Evolutionary conservation across 2,113 vertebrate genomes (phyloP), one percentile per base, ranked within the genome.

Genomic region (Larimichthys polyactis): DNA sequence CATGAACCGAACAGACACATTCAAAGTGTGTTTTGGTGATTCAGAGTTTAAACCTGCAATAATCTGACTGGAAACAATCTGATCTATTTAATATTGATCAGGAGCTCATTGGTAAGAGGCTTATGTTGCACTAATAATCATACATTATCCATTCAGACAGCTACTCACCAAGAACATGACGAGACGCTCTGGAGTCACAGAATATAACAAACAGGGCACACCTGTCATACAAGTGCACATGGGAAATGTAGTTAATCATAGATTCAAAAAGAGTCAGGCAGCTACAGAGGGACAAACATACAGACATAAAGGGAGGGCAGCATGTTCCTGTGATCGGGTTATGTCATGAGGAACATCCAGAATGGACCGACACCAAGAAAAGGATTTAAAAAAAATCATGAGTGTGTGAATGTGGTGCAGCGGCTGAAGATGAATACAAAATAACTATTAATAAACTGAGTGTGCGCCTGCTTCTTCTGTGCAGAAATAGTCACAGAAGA

Each of bases 381-480:
- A 60, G 3, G 15, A 0, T 66, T 66, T 1, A n/a, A 27, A 29
- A 40, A 29, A 40, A 67, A 44, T 52, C 68, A 58, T 16, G 15
- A 22, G 48, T 17, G 43, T 69, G 36, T 24, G 40, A 63, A 19
- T 27, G 54, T 69, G 71, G 43, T 64, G 82, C 57, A 43, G 71
- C 65, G 65, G 54, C 60, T 22, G 46, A 71, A n/a, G 60, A 64
- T 15, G 71, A 67, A 71, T 3, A 8, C 20, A 15, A 52, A 63
- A 22, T 69, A 15, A 46, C 57, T 81, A 71, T 81, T n/a, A 86
- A 67, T 85, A 75, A 84, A 55, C 69, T 0, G 24, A 78, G 74
- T 7, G n/a, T 2, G 40, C 32, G 69, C 52, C 2, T 81, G 58
- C n/a, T 48, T 60, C 63, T 70, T 32, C 36, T 2, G 48, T 46